Conservation (phyloP, 2,797 vertebrate species). For the Rhynchotus rufescens region DNA sequence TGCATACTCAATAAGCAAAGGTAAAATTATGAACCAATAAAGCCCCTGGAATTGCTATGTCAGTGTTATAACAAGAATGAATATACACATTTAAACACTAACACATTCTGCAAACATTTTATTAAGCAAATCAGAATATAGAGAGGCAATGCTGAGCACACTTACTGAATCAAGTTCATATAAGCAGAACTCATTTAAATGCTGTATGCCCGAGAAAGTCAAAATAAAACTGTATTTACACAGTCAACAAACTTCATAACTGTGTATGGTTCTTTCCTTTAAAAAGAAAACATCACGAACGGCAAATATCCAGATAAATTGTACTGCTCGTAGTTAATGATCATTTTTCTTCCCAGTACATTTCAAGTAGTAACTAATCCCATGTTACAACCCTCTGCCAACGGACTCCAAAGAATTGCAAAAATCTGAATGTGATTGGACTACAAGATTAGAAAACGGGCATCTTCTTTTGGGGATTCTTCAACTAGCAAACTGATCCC, state of each 20-base stretch:
- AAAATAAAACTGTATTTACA: not conserved
- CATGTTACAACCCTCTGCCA: not conserved
- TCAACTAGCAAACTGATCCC: not conserved
- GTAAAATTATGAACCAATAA: constrained; percentile 8
- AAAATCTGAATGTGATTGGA: not conserved
- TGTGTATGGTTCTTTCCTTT: not conserved
- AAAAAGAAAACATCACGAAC: not conserved
- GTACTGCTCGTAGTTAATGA: not conserved
- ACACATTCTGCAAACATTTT: not conserved
- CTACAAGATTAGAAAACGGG: not conserved
- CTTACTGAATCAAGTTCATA: not conserved
- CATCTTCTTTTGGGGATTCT: not conserved
- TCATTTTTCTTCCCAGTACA: not conserved
- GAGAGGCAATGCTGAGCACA: not conserved
- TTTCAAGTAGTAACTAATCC: not conserved
- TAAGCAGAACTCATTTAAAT: not conserved
- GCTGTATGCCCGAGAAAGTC: not conserved
- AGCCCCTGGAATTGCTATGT: not conserved
- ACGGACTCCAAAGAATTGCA: not conserved
- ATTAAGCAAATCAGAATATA: not conserved
- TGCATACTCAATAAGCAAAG: not conserved
- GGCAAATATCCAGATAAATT: not conserved
- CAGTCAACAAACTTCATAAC: not conserved
- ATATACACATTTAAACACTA: not conserved
- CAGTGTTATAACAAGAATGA: not conserved